A percentile compares a stretch with the other conserved stretches of the same genome.
Conservation (phyloP, 1,140 invertebrate genomes). For the Drosophila triauraria region DNA sequence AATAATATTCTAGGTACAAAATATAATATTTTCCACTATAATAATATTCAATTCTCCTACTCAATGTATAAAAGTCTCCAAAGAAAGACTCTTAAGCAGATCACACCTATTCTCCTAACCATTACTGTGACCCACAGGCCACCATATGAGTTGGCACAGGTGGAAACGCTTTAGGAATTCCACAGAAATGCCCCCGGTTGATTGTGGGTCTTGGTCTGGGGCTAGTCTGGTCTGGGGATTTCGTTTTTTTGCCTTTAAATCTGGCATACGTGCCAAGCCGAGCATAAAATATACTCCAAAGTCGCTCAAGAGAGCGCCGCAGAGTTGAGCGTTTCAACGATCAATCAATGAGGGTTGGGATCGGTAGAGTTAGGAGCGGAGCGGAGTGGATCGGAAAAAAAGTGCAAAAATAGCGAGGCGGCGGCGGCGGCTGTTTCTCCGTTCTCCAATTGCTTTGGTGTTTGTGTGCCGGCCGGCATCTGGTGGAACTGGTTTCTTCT, state of each 20-base stretch:
- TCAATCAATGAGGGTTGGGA: constrained; percentile 18
- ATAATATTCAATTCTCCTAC: no score
- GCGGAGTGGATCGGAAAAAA: constrained; percentile 14
- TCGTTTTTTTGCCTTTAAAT: constrained; percentile 8
- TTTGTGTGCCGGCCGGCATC: constrained; percentile 76
- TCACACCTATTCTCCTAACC: background rate
- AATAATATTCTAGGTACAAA: no score
- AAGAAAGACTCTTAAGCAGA: background rate
- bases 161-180: constrained; percentile 49
- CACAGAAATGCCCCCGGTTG: constrained; percentile 28
- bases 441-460: background rate
- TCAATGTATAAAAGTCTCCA: background rate
- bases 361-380: constrained; percentile 1
- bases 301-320: constrained; percentile 13
- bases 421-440: constrained; percentile 46
- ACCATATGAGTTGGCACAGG: constrained; percentile 30
- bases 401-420: constrained; percentile 40
- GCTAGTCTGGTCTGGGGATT: constrained; percentile 42
- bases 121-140: background rate
- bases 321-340: constrained; percentile 9
- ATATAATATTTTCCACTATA: no score
- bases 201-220: constrained; percentile 34
- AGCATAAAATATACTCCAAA: constrained; percentile 24
- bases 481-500: constrained; percentile 78
- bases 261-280: constrained; percentile 40